Evolutionary conservation across 2,797 vertebrate genomes (phyloP).

Genomic region (Eulemur mongoz): DNA sequence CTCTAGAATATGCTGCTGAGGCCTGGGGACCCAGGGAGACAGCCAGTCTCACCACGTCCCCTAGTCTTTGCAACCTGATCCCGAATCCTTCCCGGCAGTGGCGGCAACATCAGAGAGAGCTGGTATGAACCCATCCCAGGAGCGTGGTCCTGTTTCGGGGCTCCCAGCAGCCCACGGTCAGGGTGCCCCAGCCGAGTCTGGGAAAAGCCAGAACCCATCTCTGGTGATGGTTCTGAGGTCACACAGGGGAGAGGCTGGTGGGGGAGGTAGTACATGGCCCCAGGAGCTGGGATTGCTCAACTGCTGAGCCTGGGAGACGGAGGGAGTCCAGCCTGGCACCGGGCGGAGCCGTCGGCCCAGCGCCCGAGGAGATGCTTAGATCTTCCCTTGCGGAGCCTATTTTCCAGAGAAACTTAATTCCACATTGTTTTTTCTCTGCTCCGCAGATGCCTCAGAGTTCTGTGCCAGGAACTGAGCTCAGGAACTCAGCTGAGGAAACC

Average conservation of each 20-base stretch:
- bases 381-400: constrained; percentile 19
- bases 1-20: background rate
- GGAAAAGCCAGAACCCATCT: background rate
- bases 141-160: background rate
- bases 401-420: constrained; percentile 64
- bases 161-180: constrained; percentile 24
- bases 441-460: background rate
- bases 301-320: background rate
- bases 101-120: background rate
- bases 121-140: background rate
- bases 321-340: background rate
- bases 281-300: background rate
- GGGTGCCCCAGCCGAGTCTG: background rate
- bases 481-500: constrained; percentile 60
- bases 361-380: background rate
- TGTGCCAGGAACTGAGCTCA: background rate
- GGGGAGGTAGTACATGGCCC: background rate
- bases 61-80: constrained; percentile 50
- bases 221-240: constrained; percentile 39
- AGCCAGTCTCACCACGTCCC: background rate
- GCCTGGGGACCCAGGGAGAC: constrained; percentile 26
- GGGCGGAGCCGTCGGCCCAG: background rate
- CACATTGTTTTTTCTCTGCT: constrained; percentile 68
- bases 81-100: accelerated
- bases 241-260: background rate